Evolutionary conservation across 2,113 vertebrate genomes (phyloP), one percentile per base, ranked within the genome.

Genomic region (Redunca redunca): DNA sequence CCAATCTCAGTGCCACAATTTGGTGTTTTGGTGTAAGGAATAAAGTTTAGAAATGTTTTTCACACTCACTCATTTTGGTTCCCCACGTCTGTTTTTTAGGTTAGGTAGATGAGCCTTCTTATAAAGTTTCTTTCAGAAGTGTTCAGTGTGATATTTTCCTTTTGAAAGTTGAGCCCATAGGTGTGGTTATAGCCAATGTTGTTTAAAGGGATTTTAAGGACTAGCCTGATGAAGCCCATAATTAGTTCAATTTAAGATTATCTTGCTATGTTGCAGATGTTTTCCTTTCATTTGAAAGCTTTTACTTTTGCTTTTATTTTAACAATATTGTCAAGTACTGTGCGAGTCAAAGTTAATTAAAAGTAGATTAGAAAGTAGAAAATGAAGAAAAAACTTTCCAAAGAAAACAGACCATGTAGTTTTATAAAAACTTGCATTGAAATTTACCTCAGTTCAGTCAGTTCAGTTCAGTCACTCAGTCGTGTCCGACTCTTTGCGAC

Each of bases 221-320:
- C 96, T 96, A 97, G 88, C 91, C 12, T 96, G 96, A 98, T 97
- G 94, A 83, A 94, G 6, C 77, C 94, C 85, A 82, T 96, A 97
- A 95, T 92, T 96, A 98, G 60, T 87, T 74, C 74, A 98, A 30
- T 97, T 97, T 30, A 55, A 94, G 52, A 78, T 62, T 40, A 92
- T 94, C 81, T 91, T 98, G 81, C 77, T 95, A 86, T 92, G 93
- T 85, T 60, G 93, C 88, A 96, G 95, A 97, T 95, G 88, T 83
- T 98, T 96, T 71, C 53, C 88, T 98, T 98, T 98, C 94, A 97
- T 95, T 96, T 96, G 33, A 96, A 93, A 88, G 46, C 91, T 85
- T 93, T 52, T 89, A 23, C 7, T 85, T 93, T 55, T 74, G 9
- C 11, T 77, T 93, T 60, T 81, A 1, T 91, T 78, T 94, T 88